Percentiles rank a stretch among this genome's conserved stretches.
Conservation (phyloP, 2,888 invertebrate species). For the Heliconius cydno region DNA sequence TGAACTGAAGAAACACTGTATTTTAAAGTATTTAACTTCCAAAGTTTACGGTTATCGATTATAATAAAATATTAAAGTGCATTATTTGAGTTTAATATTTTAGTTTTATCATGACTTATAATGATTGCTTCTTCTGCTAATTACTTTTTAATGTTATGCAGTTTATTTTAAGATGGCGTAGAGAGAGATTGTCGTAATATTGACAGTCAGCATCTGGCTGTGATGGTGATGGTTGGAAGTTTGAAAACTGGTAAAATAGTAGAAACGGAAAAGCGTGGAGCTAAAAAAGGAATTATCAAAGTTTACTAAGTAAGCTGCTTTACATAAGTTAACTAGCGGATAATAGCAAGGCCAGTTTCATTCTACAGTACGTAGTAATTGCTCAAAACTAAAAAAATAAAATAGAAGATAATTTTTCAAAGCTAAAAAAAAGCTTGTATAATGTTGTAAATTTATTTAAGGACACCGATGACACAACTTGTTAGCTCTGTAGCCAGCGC, state of each 20-base stretch:
- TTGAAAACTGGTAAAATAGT: too few relatives aligned
- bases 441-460: slow-evolving; percentile 3
- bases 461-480: slow-evolving; percentile 51
- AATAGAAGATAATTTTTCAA: too few relatives aligned
- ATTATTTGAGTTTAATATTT: not conserved
- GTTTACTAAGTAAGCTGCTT: too few relatives aligned
- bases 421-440: not conserved
- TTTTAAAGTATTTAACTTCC: too few relatives aligned
- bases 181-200: not conserved
- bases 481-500: slow-evolving; percentile 7
- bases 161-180: not conserved
- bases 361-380: not conserved
- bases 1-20: not conserved
- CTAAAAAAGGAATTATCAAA: too few relatives aligned
- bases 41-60: not conserved
- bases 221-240: too few relatives aligned
- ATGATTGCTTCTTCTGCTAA: not conserved
- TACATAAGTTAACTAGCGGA: too few relatives aligned
- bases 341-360: not conserved
- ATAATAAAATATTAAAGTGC: too few relatives aligned
- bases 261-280: too few relatives aligned
- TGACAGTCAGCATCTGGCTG: too few relatives aligned
- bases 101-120: not conserved
- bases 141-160: not conserved
- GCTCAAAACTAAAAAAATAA: not conserved